Evolutionary conservation across 2,797 vertebrate species (phyloP).

Genomic region (Platyrinchus mystaceus): DNA sequence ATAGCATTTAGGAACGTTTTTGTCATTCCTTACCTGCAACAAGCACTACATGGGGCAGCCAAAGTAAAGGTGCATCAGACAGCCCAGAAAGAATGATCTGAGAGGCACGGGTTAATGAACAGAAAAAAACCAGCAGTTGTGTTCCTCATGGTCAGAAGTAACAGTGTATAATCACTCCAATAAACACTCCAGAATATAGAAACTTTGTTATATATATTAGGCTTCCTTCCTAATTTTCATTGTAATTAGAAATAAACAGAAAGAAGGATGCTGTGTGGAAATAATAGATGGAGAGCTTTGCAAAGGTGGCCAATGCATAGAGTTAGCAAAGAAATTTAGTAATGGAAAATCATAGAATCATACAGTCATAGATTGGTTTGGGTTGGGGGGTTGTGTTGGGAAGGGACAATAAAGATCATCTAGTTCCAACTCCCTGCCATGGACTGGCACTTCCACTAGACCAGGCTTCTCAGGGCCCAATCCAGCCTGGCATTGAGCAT

Average conservation of each 20-base stretch:
- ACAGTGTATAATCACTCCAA: neutral
- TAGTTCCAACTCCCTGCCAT: neutral
- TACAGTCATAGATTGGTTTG: neutral
- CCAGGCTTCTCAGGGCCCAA: neutral
- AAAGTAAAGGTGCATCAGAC: neutral
- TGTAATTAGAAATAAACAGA: neutral
- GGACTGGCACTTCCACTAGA: neutral
- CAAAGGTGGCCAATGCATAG: neutral
- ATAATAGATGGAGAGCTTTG: neutral
- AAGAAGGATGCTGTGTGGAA: neutral
- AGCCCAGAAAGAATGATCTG: neutral
- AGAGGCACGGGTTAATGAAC: neutral
- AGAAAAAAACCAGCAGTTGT: neutral
- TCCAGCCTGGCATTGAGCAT: neutral
- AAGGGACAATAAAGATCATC: neutral
- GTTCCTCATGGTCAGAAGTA: neutral
- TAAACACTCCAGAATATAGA: neutral
- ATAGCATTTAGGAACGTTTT: neutral
- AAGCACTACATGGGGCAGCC: neutral
- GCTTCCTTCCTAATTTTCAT: neutral
- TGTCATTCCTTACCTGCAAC: neutral
- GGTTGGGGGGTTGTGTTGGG: neutral
- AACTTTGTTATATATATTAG: neutral
- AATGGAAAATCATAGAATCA: neutral
- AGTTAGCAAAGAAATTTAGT: neutral